A percentile compares a stretch with the other conserved stretches of the same genome.
phyloP scores from a whole-genome alignment of 2,797 vertebrate species.

The Paramormyrops hopkinsi region DNA sequence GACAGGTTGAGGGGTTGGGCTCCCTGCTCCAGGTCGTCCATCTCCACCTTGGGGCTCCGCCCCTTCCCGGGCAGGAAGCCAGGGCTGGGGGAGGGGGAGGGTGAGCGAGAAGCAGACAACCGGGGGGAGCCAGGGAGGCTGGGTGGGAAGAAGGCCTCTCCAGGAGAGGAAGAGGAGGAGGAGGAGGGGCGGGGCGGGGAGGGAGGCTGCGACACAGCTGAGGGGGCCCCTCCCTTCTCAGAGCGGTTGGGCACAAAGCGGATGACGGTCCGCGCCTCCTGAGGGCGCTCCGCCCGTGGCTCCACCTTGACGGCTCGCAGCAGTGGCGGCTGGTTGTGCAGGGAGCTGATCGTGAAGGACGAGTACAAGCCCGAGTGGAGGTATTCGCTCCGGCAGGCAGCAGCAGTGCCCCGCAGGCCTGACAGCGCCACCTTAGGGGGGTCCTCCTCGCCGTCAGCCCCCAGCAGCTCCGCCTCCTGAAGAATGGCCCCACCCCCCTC shows the following conservation, averaged over 20 bases:
- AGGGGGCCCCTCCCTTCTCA: conserved; percentile 60
- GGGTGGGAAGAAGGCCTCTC: conserved; percentile 58
- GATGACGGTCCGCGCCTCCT: conserved; percentile 83
- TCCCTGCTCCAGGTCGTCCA: conserved; percentile 56
- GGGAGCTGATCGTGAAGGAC: conserved; percentile 79
- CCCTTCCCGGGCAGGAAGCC: conserved; percentile 57
- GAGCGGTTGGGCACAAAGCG: conserved; percentile 79
- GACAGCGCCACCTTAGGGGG: conserved; percentile 65
- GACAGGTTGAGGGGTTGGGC: conserved; percentile 77
- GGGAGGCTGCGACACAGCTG: conserved; percentile 69
- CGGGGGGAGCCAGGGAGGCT: conserved; percentile 63
- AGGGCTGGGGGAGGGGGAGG: conserved; percentile 63
- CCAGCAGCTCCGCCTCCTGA: conserved; percentile 62
- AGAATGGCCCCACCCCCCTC: conserved; percentile 69
- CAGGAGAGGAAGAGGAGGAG: conserved; percentile 52
- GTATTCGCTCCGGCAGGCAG: conserved; percentile 72
- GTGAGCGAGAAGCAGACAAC: conserved; percentile 64
- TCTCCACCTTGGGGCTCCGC: conserved; percentile 68
- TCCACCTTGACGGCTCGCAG: conserved; percentile 76
- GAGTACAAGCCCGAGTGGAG: conserved; percentile 84
- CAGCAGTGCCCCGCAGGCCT: conserved; percentile 63
- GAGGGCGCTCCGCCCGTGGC: conserved; percentile 55
- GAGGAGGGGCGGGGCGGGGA: conserved; percentile 62
- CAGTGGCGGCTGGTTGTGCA: conserved; percentile 69
- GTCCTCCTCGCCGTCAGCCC: conserved; percentile 63